phyloP scores from a whole-genome alignment of 2,888 invertebrate species.

The Crossocerus cetratus region DNA sequence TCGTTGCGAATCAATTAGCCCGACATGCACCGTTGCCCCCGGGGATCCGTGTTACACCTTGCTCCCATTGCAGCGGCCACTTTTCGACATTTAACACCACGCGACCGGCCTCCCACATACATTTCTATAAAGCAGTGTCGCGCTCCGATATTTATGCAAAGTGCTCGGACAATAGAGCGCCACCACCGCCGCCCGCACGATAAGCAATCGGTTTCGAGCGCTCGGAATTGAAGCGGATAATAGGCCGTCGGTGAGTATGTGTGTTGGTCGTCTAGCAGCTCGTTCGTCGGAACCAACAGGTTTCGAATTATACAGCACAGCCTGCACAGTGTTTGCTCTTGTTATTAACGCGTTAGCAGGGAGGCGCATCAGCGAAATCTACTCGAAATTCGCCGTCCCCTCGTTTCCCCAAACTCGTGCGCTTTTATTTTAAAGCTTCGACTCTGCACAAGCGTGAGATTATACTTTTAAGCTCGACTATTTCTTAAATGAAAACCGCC shows the following conservation, averaged over 20 bases:
- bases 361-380: background rate
- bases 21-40: constrained; percentile 66
- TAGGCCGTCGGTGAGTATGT: background rate
- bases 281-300: background rate
- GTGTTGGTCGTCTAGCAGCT: background rate
- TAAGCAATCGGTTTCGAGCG: background rate
- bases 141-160: constrained; percentile 7
- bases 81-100: constrained; percentile 52
- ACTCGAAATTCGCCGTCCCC: constrained; percentile 11
- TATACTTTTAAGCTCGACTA: background rate
- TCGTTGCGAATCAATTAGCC: constrained; percentile 67
- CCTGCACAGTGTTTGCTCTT: constrained; percentile 1
- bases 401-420: background rate
- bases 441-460: too few species aligned
- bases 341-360: background rate
- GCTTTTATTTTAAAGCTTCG: too few species aligned
- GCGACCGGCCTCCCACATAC: background rate
- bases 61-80: constrained; percentile 40
- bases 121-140: background rate
- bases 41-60: constrained; percentile 61
- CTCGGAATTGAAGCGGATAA: background rate
- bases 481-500: background rate
- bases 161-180: constrained; percentile 9
- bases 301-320: background rate
- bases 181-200: background rate